Conservation (phyloP, 2,888 invertebrate species). For the Zele albiditarsus region DNA sequence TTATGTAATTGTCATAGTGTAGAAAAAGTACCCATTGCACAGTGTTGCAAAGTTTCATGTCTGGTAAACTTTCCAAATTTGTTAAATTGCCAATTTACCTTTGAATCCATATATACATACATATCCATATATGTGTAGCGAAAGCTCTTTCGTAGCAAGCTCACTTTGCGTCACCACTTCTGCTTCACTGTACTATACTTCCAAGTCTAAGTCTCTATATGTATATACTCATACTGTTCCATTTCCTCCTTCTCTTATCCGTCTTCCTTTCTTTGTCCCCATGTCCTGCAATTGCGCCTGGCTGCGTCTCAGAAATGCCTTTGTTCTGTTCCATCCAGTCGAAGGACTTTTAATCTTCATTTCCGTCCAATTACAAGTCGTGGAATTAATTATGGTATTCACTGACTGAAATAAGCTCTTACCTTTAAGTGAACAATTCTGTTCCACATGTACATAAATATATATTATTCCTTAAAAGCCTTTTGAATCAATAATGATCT, state of each 20-base stretch:
- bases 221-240: slow-evolving; percentile 37
- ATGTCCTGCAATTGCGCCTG: slow-evolving; percentile 36
- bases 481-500: neutral
- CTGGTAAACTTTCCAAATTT: slow-evolving; percentile 68
- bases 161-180: slow-evolving; percentile 17
- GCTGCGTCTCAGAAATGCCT: slow-evolving; percentile 16
- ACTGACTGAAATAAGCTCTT: slow-evolving; percentile 21
- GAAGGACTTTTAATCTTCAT: slow-evolving; percentile 68
- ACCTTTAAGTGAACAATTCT: slow-evolving; percentile 11
- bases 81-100: slow-evolving; percentile 72
- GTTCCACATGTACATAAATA: neutral
- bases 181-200: neutral
- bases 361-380: slow-evolving; percentile 66
- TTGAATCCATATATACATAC: slow-evolving; percentile 60
- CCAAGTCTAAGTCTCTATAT: slow-evolving; percentile 8
- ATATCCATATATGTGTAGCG: slow-evolving; percentile 2
- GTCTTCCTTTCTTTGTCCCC: slow-evolving; percentile 38
- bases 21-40: neutral
- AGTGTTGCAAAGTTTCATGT: slow-evolving; percentile 57
- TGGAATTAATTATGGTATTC: slow-evolving; percentile 66
- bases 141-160: slow-evolving; percentile 29
- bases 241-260: slow-evolving; percentile 49
- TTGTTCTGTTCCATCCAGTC: slow-evolving; percentile 49
- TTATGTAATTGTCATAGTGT: neutral
- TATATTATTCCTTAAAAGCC: neutral